phyloP scores from a whole-genome alignment of 1,140 invertebrate species.

The Euschistus heros region DNA sequence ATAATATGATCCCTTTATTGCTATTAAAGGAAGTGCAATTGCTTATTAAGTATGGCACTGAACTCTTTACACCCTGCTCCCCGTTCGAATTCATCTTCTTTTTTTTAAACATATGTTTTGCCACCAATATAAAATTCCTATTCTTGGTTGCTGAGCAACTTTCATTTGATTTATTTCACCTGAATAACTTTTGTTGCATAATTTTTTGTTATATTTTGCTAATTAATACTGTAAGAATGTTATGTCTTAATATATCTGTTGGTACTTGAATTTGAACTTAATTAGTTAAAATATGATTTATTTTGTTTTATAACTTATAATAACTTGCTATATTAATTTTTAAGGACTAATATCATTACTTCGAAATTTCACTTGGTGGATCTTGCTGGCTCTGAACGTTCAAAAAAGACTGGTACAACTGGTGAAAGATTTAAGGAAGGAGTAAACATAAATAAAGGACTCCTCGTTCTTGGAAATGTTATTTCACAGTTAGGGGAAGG shows the following conservation, averaged over 20 bases:
- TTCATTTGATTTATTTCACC: too few species aligned
- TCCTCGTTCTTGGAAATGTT: slow-evolving; percentile 84
- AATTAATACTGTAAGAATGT: not conserved
- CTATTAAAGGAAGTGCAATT: too few species aligned
- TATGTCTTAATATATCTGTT: not conserved
- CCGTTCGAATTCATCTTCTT: too few species aligned
- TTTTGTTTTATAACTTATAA: not conserved
- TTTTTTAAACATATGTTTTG: too few species aligned
- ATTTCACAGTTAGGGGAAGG: slow-evolving; percentile 77
- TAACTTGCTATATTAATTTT: not conserved
- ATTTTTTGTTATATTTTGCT: too few species aligned
- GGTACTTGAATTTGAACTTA: too few species aligned
- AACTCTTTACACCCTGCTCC: too few species aligned
- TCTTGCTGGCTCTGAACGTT: slow-evolving; percentile 84
- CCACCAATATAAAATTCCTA: too few species aligned
- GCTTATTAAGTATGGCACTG: too few species aligned
- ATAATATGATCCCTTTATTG: too few species aligned
- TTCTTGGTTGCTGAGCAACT: too few species aligned
- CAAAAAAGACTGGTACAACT: slow-evolving; percentile 82
- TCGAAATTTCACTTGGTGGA: slow-evolving; percentile 82
- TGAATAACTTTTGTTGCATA: too few species aligned
- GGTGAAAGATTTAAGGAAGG: slow-evolving; percentile 88
- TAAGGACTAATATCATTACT: slow-evolving; percentile 54
- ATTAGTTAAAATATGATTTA: not conserved
- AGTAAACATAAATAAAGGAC: slow-evolving; percentile 84